Evolutionary conservation across 2,797 vertebrate genomes (phyloP), one percentile per base, ranked within the genome.

Genomic region (Heterohyrax brucei): DNA sequence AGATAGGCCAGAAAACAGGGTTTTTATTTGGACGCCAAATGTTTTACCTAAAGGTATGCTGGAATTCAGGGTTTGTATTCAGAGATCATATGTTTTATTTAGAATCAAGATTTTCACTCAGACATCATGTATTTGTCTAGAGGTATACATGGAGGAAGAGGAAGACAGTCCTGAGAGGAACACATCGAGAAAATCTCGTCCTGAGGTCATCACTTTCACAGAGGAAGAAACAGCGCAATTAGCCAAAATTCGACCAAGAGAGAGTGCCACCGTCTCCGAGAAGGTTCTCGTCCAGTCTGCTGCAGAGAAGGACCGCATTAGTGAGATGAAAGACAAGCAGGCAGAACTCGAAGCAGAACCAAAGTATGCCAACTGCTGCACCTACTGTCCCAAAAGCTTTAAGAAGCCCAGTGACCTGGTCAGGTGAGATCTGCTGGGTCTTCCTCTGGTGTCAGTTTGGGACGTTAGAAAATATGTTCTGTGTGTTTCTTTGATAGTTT

Each of bases 341-440:
- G 99, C 99, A 1, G 99, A 99, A 97, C 98, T 99, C 85, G 99
- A 99, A 97, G 99, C 99, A 0, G 99, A 99, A 85, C 99, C 99
- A 33, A 99, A 99, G 98, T 99, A 99, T 5, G 99, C 99, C 94
- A 99, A 99, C 98, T 99, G 99, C 96, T 99, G 99, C 96, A 98
- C 93, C 95, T 99, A 98, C 83, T 99, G 99, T 90, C 99, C 99
- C n/a, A 99, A 99, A 98, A 99, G 99, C 98, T 99, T 99, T 98
- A 99, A 99, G 98, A 99, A 99, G 96, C 99, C 99, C 97, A 99
- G 99, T 10, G 99, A 99, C 98, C 98, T 99, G 2, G 99, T 99
- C 97, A 99, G 99, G 99, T 99, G 98, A 98, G 72, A 10, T 22
- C 19, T 22, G 33, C 24, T 24, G 14, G 7, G 21, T 10, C 39